Evolutionary conservation across 2,797 vertebrate genomes (phyloP).

Genomic region (Salarias fasciatus): DNA sequence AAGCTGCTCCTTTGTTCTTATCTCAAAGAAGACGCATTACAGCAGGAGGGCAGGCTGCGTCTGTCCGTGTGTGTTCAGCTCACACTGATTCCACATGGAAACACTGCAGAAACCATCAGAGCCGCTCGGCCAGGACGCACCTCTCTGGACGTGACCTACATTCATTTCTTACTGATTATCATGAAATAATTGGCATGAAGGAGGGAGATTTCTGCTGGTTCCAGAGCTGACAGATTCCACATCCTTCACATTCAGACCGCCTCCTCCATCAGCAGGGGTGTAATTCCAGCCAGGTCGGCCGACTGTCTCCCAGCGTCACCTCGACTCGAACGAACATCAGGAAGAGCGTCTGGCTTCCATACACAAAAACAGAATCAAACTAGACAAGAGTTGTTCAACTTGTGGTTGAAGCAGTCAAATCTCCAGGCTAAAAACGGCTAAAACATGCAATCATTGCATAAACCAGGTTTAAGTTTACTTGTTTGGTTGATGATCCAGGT

Average conservation of each 20-base stretch:
- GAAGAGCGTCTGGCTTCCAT: conserved; percentile 12
- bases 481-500: too few species aligned
- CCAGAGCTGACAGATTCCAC: conserved; percentile 35
- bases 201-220: conserved; percentile 26
- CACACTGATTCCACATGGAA: not conserved
- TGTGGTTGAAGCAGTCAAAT: too few species aligned
- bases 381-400: too few species aligned
- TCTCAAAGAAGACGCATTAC: conserved; percentile 35
- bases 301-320: conserved; percentile 47
- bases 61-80: conserved; percentile 2
- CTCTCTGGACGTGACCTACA: too few species aligned
- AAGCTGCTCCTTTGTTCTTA: conserved; percentile 44
- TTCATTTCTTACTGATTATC: conserved; percentile 23
- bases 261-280: conserved; percentile 42
- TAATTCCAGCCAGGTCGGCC: conserved; percentile 38
- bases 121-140: too few species aligned
- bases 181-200: conserved; percentile 21
- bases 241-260: conserved; percentile 38
- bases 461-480: too few species aligned
- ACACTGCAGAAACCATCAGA: conserved; percentile 23
- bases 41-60: not conserved
- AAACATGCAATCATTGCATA: too few species aligned
- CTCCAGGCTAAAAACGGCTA: too few species aligned
- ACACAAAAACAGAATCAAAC: too few species aligned
- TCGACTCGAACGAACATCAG: too few species aligned